Conservation (phyloP, 2,888 invertebrate genomes). For the Doris montereyensis region DNA sequence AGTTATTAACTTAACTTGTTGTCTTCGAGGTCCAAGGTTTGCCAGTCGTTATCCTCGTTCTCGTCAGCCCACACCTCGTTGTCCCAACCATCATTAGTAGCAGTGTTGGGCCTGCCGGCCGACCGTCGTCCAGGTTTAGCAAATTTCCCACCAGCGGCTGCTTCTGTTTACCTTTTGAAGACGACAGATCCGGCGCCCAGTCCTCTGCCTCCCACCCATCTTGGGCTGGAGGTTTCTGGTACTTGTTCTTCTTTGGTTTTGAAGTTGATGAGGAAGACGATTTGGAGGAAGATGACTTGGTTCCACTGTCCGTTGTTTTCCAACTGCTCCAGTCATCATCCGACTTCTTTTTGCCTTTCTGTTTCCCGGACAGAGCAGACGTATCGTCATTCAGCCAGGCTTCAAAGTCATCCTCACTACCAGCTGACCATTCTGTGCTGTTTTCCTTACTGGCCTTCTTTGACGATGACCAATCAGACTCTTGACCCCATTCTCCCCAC, state of each 20-base stretch:
- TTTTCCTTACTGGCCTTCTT: conserved; percentile 34
- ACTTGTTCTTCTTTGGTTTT: conserved; percentile 38
- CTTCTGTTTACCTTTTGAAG: conserved; percentile 47
- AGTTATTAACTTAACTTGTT: no score
- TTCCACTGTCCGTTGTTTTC: conserved; percentile 46
- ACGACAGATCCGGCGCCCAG: conserved; percentile 50
- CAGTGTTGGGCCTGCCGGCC: conserved; percentile 44
- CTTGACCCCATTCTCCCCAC: conserved; percentile 60
- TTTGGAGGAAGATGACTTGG: conserved; percentile 30
- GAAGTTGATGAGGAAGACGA: conserved; percentile 16
- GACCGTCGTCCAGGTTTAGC: conserved; percentile 61
- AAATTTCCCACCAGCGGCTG: conserved; percentile 66
- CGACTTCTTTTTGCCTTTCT: conserved; percentile 44
- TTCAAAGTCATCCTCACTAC: conserved; percentile 61
- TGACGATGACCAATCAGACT: conserved; percentile 48
- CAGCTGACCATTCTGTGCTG: conserved; percentile 48
- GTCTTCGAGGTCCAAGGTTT: conserved; percentile 59
- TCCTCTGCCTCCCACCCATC: conserved; percentile 61
- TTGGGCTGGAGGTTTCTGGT: conserved; percentile 26
- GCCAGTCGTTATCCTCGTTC: conserved; percentile 66
- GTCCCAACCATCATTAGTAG: conserved; percentile 63
- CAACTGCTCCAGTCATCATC: conserved; percentile 56
- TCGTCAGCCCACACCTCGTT: conserved; percentile 68
- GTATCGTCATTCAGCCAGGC: conserved; percentile 65
- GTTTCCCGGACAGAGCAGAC: conserved; percentile 35